Evolutionary conservation across 1,140 invertebrate species (phyloP).

Genomic region (Leguminivora glycinivorella): DNA sequence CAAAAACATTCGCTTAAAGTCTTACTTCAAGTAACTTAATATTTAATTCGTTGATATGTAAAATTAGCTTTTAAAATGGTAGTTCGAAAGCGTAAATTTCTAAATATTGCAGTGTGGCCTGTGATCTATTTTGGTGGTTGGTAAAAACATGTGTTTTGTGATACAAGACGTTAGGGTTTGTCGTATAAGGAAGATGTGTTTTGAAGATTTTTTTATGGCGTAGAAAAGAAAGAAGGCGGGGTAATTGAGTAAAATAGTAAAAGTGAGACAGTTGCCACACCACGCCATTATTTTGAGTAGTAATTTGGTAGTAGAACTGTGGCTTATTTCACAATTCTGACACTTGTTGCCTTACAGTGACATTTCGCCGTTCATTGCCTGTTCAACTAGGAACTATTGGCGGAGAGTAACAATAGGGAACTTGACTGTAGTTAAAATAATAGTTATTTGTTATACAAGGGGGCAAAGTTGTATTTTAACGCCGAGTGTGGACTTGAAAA

Average conservation of each 20-base stretch:
- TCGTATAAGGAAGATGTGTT: conserved; percentile 1
- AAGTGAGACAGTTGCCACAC: not conserved
- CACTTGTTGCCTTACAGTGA: too few relatives aligned
- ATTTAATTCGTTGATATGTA: not conserved
- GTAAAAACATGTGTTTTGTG: conserved; percentile 12
- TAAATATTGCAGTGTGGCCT: not conserved
- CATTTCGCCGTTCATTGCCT: too few relatives aligned
- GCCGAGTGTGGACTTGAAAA: too few relatives aligned
- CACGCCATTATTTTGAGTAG: too few relatives aligned
- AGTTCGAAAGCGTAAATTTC: not conserved
- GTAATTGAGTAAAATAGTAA: not conserved
- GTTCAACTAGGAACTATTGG: too few relatives aligned
- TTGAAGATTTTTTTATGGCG: not conserved
- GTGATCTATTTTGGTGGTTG: conserved; percentile 18
- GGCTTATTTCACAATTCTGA: too few relatives aligned
- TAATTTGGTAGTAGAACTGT: too few relatives aligned
- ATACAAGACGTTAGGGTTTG: not conserved
- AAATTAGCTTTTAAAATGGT: not conserved
- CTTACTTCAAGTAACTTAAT: not conserved
- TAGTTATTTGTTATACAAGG: too few relatives aligned
- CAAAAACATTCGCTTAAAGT: not conserved
- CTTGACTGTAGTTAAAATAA: too few relatives aligned
- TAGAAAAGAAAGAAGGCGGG: not conserved
- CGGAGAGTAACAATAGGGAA: too few relatives aligned
- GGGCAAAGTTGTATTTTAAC: too few relatives aligned